Base-by-base conservation (phyloP, 1,140 invertebrate genomes). In the Trichoplusia ni region DNA sequence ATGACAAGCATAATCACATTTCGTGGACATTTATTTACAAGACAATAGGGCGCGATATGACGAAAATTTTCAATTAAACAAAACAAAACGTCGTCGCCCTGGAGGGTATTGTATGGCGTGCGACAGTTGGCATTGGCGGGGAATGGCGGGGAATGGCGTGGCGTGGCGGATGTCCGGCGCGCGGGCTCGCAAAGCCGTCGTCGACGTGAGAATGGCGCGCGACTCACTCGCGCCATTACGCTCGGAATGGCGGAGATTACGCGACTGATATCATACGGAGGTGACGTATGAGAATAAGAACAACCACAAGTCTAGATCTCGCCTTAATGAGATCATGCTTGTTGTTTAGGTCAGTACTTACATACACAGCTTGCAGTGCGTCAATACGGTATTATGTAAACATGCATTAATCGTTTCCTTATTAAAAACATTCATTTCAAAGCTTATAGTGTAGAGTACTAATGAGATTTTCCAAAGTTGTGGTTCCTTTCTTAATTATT, bases 1-100 rank as follows among this genome's bases (percentile, higher is more conserved):
- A 53, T 53, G 47, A 53, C 47, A 21, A 53, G 31, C 47, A 18
- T 18, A 51, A 47, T 47, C 11, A 53, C 25, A 49, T 64, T 72
- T 71, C 58, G 63, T 64, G 51, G 63, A 75, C 66, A 42, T 73
- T 73, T 67, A 70, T 71, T 69, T 62, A 78, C 60, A 67, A 69
- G 53, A 82, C 73, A 85, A 84, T 77, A 66, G 76, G 44, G 1
- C 14, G 69, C 54, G 75, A 77, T 84, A 80, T 82, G 72, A 81
- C 77, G 79, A 84, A 83, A 80, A 81, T 83, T 83, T 84, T 83
- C 81, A 79, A 84, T 86, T 86, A 83, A 83, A 83, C 74, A 75
- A 84, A 86, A 84, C 81, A 84, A 83, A 86, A 84, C 72, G 71
- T 63, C 54, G 61, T 29, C 59, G 66, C 62, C 67, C 71, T 70